These are phyloP conservation scores for Clusia tigrina DNA, from an alignment of 2,888 invertebrate species.

Conservation along the genomic window DNA sequence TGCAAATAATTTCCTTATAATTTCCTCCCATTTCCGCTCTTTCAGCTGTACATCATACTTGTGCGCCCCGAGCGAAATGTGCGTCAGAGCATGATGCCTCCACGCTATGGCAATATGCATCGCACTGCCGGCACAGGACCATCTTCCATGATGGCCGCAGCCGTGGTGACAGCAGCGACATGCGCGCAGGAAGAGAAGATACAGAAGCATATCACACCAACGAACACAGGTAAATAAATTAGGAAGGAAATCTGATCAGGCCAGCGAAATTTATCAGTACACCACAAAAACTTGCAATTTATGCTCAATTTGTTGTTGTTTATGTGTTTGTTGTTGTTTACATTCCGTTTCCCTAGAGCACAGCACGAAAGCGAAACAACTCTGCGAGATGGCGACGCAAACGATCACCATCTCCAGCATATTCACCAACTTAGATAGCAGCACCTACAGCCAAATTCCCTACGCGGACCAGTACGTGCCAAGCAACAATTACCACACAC, in stretches of 20 bases:
- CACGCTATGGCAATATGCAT: slow-evolving; percentile 71
- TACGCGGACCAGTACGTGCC: slow-evolving; percentile 65
- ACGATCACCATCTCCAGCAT: slow-evolving; percentile 62
- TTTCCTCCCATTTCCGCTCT: not conserved
- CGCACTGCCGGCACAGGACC: slow-evolving; percentile 71
- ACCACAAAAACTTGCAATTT: slow-evolving; percentile 10
- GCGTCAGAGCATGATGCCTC: slow-evolving; percentile 86
- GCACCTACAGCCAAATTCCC: slow-evolving; percentile 58
- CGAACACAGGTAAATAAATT: slow-evolving; percentile 54
- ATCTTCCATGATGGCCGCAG: slow-evolving; percentile 75
- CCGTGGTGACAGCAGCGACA: slow-evolving; percentile 73
- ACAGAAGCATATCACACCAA: slow-evolving; percentile 70
- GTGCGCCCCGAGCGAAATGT: slow-evolving; percentile 90
- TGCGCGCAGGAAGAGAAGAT: slow-evolving; percentile 74
- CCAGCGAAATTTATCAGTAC: not conserved
- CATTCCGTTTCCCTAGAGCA: slow-evolving; percentile 46
- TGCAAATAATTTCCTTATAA: too few species aligned
- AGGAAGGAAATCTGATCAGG: too few species aligned
- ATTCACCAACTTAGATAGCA: slow-evolving; percentile 58
- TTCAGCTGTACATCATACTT: slow-evolving; percentile 85
- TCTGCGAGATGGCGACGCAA: slow-evolving; percentile 64
- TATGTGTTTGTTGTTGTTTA: not conserved
- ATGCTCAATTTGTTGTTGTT: slow-evolving; percentile 15
- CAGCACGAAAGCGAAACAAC: slow-evolving; percentile 56
- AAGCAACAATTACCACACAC: slow-evolving; percentile 43